Conservation (phyloP, 2,113 vertebrate genomes). For the Tricholaema leucomelas region DNA sequence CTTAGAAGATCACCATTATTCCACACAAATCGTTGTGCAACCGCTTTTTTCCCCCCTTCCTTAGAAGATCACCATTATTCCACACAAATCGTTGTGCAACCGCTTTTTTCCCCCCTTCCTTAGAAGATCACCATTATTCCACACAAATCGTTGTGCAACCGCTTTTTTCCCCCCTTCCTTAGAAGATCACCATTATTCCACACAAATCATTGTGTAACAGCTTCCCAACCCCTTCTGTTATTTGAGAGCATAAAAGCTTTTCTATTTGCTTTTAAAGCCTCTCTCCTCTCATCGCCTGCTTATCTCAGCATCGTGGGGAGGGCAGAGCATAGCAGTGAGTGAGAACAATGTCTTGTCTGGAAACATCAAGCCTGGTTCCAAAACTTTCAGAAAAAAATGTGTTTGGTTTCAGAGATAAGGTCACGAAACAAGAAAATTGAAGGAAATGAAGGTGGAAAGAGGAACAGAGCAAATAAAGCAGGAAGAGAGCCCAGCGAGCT, state of each 20-base stretch:
- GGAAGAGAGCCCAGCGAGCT: neutral
- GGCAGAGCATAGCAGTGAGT: neutral
- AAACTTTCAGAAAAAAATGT: neutral
- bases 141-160: neutral
- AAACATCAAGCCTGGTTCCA: neutral
- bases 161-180: neutral
- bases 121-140: neutral
- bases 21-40: neutral
- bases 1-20: neutral
- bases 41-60: neutral
- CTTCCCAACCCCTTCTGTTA: neutral
- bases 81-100: neutral
- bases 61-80: neutral
- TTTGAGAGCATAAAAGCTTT: neutral
- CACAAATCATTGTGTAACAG: neutral
- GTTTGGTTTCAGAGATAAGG: conserved; percentile 12
- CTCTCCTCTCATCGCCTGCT: neutral
- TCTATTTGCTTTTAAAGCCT: neutral
- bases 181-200: neutral
- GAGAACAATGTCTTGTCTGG: neutral
- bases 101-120: neutral
- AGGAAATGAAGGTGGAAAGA: neutral
- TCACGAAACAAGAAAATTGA: neutral
- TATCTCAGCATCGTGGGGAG: neutral
- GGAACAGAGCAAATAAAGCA: neutral